Evolutionary conservation across 2,797 vertebrate species (phyloP), one percentile per base, ranked within the genome.

Genomic region (Aeoliscus strigatus): DNA sequence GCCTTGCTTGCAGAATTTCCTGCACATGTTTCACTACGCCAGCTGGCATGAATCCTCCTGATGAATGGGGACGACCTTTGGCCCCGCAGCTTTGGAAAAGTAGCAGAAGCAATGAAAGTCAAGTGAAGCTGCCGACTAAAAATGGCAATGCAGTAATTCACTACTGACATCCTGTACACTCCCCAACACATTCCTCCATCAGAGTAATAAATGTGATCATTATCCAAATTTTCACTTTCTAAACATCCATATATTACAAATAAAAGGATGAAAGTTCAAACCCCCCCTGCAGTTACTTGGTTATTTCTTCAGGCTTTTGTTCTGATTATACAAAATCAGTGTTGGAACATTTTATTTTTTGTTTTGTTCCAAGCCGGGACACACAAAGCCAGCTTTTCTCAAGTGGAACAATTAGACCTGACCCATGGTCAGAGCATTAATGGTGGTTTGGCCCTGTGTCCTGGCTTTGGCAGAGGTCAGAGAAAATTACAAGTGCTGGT

Each of bases 1-100:
- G 73, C 77, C 47, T 63, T 8, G 64, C 70, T 69, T 73, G 80
- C 80, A 79, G 54, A 79, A 78, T 86, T 82, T 82, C 59, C 66
- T 69, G 60, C 70, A 38, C 44, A 61, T 79, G 64, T 81, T 81
- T 75, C 80, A 81, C 31, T 79, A 77, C 69, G 60, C 31, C 17
- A 50, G 55, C 62, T 66, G 64, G 34, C 59, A 49, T 57, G 44
- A 52, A 26, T 41, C 49, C n/a, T 54, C 34, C 69, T 84, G 84
- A 84, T 83, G 70, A 81, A 83, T 74, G 47, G 61, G 26, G 31
- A 31, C 26, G 58, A 73, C 77, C 72, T 79, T 78, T 82, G 73
- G 71, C 74, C 77, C 56, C 43, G 11, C 57, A 23, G 51, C 40
- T 37, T 56, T 62, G 66, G 43, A 75, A 69, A 57, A 57, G 51